A percentile compares a stretch with the other conserved stretches of the same genome.
Conservation (phyloP, 1,140 invertebrate species). For the Meloidogyne hapla region DNA sequence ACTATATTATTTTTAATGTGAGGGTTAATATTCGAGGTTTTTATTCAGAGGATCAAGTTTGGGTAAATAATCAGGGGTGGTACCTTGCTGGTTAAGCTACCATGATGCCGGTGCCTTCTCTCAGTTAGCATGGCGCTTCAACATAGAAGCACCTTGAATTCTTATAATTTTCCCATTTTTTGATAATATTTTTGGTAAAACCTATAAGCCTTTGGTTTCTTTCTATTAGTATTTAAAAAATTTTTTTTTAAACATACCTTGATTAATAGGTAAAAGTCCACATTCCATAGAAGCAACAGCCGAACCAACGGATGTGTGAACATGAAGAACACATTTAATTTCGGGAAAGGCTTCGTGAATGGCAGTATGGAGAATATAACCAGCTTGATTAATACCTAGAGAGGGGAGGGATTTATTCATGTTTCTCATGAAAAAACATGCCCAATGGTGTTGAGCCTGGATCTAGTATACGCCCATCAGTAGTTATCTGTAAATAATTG, state of each 20-base stretch:
- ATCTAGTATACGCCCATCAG: constrained; percentile 75
- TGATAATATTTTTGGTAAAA: too few relatives aligned
- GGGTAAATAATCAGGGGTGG: too few relatives aligned
- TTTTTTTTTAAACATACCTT: too few relatives aligned
- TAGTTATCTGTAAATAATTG: constrained; percentile 76
- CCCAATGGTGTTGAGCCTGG: constrained; percentile 83
- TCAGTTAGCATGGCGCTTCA: too few relatives aligned
- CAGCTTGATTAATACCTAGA: constrained; percentile 69
- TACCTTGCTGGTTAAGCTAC: too few relatives aligned
- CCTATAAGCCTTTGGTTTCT: too few relatives aligned
- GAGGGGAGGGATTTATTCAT: background rate
- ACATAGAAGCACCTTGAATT: too few relatives aligned
- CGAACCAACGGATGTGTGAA: constrained; percentile 79
- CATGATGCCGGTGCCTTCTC: too few relatives aligned
- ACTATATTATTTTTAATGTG: background rate
- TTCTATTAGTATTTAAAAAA: too few relatives aligned
- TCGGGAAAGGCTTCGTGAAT: constrained; percentile 94
- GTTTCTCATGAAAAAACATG: background rate
- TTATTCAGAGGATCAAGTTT: too few relatives aligned
- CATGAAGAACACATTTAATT: constrained; percentile 89
- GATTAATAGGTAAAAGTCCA: constrained; percentile 65
- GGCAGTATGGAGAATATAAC: constrained; percentile 85
- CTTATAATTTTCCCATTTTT: too few relatives aligned
- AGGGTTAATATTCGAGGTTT: too few relatives aligned
- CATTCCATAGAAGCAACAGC: constrained; percentile 71